These are phyloP conservation scores for Pelodytes ibericus DNA, from an alignment of 2,797 vertebrate genomes.

Conservation along the genomic window DNA sequence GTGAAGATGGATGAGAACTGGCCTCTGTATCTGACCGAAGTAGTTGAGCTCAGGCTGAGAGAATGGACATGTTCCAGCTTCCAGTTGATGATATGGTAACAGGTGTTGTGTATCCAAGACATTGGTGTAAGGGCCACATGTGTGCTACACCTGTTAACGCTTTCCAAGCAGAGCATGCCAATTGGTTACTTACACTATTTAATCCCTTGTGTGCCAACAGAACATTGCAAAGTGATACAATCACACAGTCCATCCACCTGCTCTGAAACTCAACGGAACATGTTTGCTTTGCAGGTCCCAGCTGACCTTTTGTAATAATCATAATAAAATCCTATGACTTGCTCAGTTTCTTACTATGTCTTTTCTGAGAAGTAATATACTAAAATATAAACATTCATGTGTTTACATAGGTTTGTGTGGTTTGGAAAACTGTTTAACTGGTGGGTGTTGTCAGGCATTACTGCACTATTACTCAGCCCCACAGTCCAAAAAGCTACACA, in stretches of 20 bases:
- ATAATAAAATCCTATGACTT: neutral
- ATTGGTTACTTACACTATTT: slow-evolving; percentile 18
- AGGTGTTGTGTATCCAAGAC: slow-evolving; percentile 37
- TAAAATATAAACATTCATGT: neutral
- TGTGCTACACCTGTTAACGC: slow-evolving; percentile 34
- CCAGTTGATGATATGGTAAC: slow-evolving; percentile 18
- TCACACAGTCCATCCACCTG: slow-evolving; percentile 18
- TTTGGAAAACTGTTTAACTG: neutral
- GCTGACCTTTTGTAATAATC: neutral
- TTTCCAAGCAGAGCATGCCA: neutral
- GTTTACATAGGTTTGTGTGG: slow-evolving; percentile 25
- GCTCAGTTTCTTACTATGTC: neutral
- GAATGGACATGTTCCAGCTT: neutral
- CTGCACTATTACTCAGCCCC: slow-evolving; percentile 25
- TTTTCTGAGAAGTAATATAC: neutral
- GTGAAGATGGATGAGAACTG: neutral
- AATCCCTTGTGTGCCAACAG: slow-evolving; percentile 9
- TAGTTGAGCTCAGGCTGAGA: neutral
- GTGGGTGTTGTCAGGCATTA: slow-evolving; percentile 41
- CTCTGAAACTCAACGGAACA: neutral
- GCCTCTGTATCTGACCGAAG: neutral
- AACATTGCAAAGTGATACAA: slow-evolving; percentile 26
- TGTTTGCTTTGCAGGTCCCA: neutral
- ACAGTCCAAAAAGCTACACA: neutral
- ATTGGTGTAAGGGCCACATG: slow-evolving; percentile 12